Base-by-base conservation (phyloP, 1,140 invertebrate species). In the Acromyrmex echinatior region DNA sequence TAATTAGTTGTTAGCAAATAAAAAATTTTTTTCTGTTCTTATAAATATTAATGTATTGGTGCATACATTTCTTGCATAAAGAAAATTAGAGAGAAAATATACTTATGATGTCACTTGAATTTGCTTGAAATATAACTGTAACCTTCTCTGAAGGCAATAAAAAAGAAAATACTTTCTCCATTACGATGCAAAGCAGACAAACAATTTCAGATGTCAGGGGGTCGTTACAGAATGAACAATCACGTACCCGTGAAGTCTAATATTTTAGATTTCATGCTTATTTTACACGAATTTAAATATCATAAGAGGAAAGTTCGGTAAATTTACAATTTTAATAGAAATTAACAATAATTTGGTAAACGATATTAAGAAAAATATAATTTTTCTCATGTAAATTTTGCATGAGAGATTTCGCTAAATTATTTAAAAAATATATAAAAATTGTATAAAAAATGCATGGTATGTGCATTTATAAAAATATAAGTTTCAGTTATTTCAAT, bases 111-210 rank as follows among this genome's bases (percentile, higher is more conserved):
- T 77, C 31, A 62, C 2, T 31, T 53, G 4, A 68, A 21, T 56
- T 56, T 88, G 12, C 21, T 71, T 53, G 39, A 49, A 78, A 76
- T 87, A 53, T 62, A 18, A n/a, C n/a, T 21, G 39, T n/a, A 16
- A 45, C 35, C 71, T 60, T 12, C 39, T 25, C 31, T 77, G 63
- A 60, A 3, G 35, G 18, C 53, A 77, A 85, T 88, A 35, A 76
- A 84, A 82, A 60, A 77, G 53, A 39, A 16, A 45, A 45, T 25
- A 73, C 79, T 89, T 89, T 89, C 79, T 89, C 86, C 45, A 25
- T 18, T 56, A 63, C 45, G 51, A 18, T 78, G 71, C 49, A 88
- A 88, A 88, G 70, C 28, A 31, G 58, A 28, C 10, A 45, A 39
- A 49, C 31, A 6, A 7, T 31, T 56, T 53, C 25, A 18, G 70